Evolutionary conservation across 2,113 vertebrate genomes (phyloP).

Genomic region (Phaetusa simplex): DNA sequence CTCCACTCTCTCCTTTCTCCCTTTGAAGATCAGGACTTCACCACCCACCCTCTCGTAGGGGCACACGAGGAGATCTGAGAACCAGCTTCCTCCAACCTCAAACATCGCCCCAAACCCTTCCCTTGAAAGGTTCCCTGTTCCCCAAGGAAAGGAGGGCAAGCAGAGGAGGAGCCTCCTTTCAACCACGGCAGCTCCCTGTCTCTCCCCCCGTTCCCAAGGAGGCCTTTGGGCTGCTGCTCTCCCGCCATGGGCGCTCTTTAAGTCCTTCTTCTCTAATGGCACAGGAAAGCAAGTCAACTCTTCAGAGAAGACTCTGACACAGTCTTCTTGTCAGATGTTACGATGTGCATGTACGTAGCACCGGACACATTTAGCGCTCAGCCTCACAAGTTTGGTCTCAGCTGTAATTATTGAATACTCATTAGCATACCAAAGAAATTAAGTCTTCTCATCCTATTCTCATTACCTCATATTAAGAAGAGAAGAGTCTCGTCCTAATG

Average conservation of each 20-base stretch:
- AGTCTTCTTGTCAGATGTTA: background rate
- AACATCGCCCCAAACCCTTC: background rate
- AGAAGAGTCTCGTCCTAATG: background rate
- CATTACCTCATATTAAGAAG: background rate
- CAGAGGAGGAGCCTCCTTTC: background rate
- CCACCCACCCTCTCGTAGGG: accelerated
- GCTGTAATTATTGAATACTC: background rate
- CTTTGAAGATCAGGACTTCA: background rate
- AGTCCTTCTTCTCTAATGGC: too few species aligned
- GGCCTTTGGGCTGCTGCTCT: background rate
- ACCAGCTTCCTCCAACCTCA: background rate
- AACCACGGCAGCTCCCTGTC: background rate
- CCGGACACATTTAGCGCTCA: background rate
- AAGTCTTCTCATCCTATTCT: background rate
- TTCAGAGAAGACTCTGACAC: background rate
- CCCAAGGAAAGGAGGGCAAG: background rate
- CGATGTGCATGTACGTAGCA: background rate
- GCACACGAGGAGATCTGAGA: background rate
- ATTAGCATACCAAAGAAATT: background rate
- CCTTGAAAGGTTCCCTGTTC: background rate
- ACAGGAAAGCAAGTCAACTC: background rate
- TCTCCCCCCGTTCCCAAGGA: background rate
- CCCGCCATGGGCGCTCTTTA: background rate
- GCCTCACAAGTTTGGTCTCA: background rate
- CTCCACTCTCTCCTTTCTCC: background rate